Conservation (phyloP, 2,113 vertebrate species). For the Saimiri boliviensis region DNA sequence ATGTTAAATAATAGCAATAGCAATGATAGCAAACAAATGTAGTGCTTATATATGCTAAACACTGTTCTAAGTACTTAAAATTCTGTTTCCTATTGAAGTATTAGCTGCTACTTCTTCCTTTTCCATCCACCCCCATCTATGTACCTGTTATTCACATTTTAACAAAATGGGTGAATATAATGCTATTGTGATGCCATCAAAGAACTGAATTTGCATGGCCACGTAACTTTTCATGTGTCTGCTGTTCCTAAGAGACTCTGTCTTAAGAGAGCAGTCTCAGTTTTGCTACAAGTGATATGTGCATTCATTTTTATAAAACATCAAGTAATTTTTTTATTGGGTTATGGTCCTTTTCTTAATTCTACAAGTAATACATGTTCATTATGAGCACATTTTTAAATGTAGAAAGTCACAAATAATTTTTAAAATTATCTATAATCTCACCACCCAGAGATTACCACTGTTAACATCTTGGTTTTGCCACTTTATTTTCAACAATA, state of each 20-base stretch:
- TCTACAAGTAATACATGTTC: constrained; percentile 16
- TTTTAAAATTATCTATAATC: not conserved
- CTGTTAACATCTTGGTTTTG: constrained; percentile 60
- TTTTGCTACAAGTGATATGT: constrained; percentile 8
- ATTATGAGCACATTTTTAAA: not conserved
- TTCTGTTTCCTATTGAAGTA: constrained; percentile 39
- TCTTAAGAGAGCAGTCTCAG: constrained; percentile 6
- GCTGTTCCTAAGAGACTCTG: not conserved
- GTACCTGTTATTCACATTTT: not conserved
- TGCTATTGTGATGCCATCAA: not conserved
- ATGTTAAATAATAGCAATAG: not conserved
- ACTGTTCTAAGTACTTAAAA: constrained; percentile 14
- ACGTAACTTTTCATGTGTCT: constrained; percentile 14
- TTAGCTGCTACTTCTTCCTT: not conserved
- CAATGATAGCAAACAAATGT: not conserved
- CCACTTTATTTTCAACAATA: constrained; percentile 68
- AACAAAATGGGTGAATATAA: not conserved
- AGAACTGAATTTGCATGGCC: constrained; percentile 9
- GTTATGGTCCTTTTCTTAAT: constrained; percentile 21
- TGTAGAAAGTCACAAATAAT: not conserved
- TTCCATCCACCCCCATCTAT: not conserved
- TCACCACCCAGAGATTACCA: not conserved
- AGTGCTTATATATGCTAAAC: not conserved
- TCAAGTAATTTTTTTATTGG: not conserved
- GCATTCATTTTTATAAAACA: constrained; percentile 34